Conservation (phyloP, 2,113 vertebrate species). For the Mus musculus region GRCm39 chrX:145340501-145341000, state of each 20-base stretch:
- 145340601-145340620: neutral
- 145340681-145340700: constrained; percentile 59
- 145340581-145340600: neutral
- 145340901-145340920: constrained; percentile 34
- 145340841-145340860: constrained; percentile 55
- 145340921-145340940: constrained; percentile 64
- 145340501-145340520: constrained; percentile 34
- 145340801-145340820: constrained; percentile 70
- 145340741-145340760: constrained; percentile 64
- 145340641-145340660: constrained; percentile 30
- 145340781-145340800: constrained; percentile 14
- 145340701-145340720: constrained; percentile 30
- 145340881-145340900: constrained; percentile 40
- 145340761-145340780: constrained; percentile 49
- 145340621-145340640: neutral
- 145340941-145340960: constrained; percentile 36
- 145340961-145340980: neutral
- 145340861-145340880: constrained; percentile 62
- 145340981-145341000: constrained; percentile 38
- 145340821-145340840: constrained; percentile 60
- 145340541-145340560: constrained; percentile 51
- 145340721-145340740: constrained; percentile 64
- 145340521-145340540: neutral
- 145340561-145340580: neutral
- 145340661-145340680: constrained; percentile 45